Percentiles rank a stretch among this genome's conserved stretches.
Conservation (phyloP, 1,140 invertebrate genomes). For the Marisa cornuarietis region DNA sequence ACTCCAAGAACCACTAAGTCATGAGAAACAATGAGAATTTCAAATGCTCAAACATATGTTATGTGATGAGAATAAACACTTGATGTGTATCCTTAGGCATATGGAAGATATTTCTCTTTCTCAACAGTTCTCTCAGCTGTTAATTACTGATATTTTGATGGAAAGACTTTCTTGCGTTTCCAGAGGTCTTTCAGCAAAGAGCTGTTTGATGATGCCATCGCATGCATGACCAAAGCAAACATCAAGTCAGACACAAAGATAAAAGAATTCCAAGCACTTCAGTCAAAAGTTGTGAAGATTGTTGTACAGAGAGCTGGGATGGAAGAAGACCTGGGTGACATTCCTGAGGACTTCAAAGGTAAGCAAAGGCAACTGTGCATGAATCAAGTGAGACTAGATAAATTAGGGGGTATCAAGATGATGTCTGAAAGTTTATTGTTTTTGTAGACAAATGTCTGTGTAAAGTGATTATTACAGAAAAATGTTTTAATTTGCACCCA, state of each 20-base stretch:
- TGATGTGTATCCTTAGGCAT: neutral
- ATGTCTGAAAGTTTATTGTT: no score
- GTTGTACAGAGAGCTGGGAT: slow-evolving; percentile 75
- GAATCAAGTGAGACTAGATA: no score
- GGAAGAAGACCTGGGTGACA: slow-evolving; percentile 89
- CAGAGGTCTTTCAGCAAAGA: slow-evolving; percentile 93
- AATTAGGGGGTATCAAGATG: no score
- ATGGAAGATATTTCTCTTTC: slow-evolving; percentile 3
- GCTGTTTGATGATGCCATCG: slow-evolving; percentile 88
- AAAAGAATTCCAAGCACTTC: slow-evolving; percentile 82
- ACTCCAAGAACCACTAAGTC: no score
- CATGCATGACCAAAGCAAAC: slow-evolving; percentile 79
- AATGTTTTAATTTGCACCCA: no score
- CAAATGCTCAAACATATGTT: no score
- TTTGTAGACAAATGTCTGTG: no score
- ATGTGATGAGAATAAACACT: no score
- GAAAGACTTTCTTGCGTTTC: slow-evolving; percentile 20
- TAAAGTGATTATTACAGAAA: no score
- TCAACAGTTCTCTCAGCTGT: neutral
- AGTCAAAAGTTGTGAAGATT: slow-evolving; percentile 82
- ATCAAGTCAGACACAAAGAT: slow-evolving; percentile 86
- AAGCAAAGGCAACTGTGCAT: neutral
- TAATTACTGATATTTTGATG: neutral
- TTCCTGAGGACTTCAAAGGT: slow-evolving; percentile 94
- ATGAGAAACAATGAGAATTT: no score